These are phyloP conservation scores for Drepana falcataria DNA, from an alignment of 2,888 invertebrate genomes.

Conservation along the genomic window DNA sequence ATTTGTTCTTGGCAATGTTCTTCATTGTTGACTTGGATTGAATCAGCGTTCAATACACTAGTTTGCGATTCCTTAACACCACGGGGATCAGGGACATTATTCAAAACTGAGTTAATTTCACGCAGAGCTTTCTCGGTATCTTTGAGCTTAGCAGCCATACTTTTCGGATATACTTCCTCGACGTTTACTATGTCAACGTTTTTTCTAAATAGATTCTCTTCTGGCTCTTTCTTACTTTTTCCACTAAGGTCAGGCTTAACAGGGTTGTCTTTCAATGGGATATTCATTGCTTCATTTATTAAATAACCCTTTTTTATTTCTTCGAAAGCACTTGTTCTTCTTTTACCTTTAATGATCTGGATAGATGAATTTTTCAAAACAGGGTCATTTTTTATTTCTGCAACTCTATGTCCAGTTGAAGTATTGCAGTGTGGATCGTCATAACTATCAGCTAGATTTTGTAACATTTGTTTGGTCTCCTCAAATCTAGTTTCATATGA, in stretches of 20 bases:
- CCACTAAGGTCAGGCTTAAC: conserved; percentile 35
- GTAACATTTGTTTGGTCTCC: conserved; percentile 65
- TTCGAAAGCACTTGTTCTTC: conserved; percentile 38
- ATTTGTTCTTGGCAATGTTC: conserved; percentile 1
- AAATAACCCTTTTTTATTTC: conserved; percentile 54
- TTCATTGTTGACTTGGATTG: neutral
- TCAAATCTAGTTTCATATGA: conserved; percentile 63
- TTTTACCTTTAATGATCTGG: conserved; percentile 41
- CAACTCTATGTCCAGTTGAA: conserved; percentile 8
- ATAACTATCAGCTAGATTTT: conserved; percentile 53
- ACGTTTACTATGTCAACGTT: conserved; percentile 21
- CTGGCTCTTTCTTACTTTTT: conserved; percentile 20
- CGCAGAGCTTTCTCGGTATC: conserved; percentile 52
- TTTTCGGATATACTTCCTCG: conserved; percentile 43
- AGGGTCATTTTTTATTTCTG: conserved; percentile 31
- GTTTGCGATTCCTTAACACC: conserved; percentile 3
- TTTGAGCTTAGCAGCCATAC: conserved; percentile 47
- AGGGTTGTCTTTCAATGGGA: conserved; percentile 50
- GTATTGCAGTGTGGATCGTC: conserved; percentile 34
- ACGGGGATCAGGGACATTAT: conserved; percentile 11
- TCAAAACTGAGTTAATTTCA: conserved; percentile 47
- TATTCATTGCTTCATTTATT: conserved; percentile 59
- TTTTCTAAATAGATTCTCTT: conserved; percentile 11
- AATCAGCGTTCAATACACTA: conserved; percentile 2
- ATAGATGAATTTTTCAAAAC: conserved; percentile 54